Evolutionary conservation across 1,140 invertebrate genomes (phyloP), one percentile per base, ranked within the genome.

Genomic region (Drosophila kurseongensis): DNA sequence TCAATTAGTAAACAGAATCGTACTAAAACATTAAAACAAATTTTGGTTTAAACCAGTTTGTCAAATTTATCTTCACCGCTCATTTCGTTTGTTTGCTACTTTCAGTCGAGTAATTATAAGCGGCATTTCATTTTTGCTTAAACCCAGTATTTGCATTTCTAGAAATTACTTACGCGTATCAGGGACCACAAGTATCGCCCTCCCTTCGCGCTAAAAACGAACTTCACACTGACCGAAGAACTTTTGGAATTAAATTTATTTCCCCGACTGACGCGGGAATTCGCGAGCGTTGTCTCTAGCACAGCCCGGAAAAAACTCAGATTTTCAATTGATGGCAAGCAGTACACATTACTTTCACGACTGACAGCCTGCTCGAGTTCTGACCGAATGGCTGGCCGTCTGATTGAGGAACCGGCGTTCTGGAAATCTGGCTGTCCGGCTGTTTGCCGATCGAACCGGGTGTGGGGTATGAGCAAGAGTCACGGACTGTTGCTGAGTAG

Each of bases 251-350:
- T 29, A 60, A 58, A 44, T 57, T 57, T 27, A 51, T 47, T 75
- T 48, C 50, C 16, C 12, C 47, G 48, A 27, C 18, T 32, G 13
- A 13, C 35, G 23, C 36, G 40, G 38, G 41, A 35, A 14, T 35
- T 35, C 41, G 32, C 42, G 12, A 44, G 13, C 56, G 56, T 12
- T 41, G 58, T 48, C 47, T 13, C 29, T 38, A 32, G 54, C 45
- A 35, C 45, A 18, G 51, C 50, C 55, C 57, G 38, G 80, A 74
- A 69, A 67, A 32, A 78, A 66, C 63, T 69, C 32, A 54, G 78
- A 65, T 51, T 66, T 78, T 56, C 68, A 86, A 85, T 78, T 78
- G 65, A 76, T 72, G 83, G 27, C 51, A 62, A 61, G 47, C 54
- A 72, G 44, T 62, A 59, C 58, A 32, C 27, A 32, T 32, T 52